A percentile compares a stretch with the other conserved stretches of the same genome.
These are phyloP conservation scores for Sminthopsis crassicaudata DNA, from an alignment of 2,113 vertebrate genomes.

Conservation along the genomic window DNA sequence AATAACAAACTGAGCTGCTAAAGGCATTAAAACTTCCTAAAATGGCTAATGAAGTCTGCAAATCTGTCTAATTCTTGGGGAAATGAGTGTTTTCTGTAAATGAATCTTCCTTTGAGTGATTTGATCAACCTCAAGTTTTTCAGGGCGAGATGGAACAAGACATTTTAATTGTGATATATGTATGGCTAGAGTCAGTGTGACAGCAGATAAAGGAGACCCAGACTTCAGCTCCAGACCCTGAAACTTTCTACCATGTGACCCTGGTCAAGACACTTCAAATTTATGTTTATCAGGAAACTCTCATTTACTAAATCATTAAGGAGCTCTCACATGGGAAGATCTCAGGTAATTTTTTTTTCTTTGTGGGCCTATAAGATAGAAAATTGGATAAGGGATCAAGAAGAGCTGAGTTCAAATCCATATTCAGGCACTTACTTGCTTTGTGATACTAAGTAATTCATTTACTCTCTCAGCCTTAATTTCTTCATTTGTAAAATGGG, in stretches of 20 bases:
- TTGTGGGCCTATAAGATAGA: not conserved
- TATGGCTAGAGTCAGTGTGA: not conserved
- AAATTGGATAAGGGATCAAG: not conserved
- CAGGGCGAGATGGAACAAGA: slow-evolving; percentile 9
- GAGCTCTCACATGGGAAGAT: not conserved
- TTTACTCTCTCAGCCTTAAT: not conserved
- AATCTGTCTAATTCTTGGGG: slow-evolving; percentile 28
- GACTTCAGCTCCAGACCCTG: not conserved
- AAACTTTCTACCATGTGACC: not conserved
- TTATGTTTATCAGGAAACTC: not conserved
- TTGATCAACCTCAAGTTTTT: slow-evolving; percentile 13
- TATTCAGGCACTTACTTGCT: not conserved
- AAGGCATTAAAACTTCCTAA: slow-evolving; percentile 45
- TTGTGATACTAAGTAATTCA: not conserved
- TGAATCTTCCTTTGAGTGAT: not conserved
- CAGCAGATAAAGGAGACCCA: not conserved
- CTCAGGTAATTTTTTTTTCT: not conserved
- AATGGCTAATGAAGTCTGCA: slow-evolving; percentile 18
- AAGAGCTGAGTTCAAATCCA: not conserved
- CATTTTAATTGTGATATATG: not conserved
- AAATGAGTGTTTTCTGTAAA: slow-evolving; percentile 8
- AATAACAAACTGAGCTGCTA: slow-evolving; percentile 11
- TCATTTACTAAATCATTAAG: not conserved
- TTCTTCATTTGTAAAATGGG: not conserved
- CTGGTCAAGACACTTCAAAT: not conserved